Evolutionary conservation across 92 coral and sea anemone species (phyloP), one percentile per base, ranked within the genome.

Genomic region (Anthopleura xanthogrammica): DNA sequence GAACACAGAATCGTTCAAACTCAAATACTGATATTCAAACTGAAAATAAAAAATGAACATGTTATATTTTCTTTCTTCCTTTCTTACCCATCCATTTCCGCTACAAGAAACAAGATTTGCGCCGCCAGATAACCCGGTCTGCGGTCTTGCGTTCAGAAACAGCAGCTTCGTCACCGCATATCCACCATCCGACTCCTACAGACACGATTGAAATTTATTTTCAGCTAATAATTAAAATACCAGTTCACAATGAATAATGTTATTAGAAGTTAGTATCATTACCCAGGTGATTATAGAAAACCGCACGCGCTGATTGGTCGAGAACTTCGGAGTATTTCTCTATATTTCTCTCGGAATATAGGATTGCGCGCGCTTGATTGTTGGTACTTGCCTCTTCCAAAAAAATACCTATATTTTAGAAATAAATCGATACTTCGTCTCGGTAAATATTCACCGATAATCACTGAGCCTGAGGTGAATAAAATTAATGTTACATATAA

Each of bases 31-130:
- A 14, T 46, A 2, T 14, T 54, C 58, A 54, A 54, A 54, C 2
- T 54, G 58, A 10, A 54, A 54, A 20, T 19, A 20, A 55, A 16
- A 41, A 77, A 77, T 77, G 29, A 62, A n/a, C 70, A 22, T 0
- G 20, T 19, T 20, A 5, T 1, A 62, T 62, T 3, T 62, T 62
- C 29, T 1, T 22, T 62, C 0, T 54, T 13, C 11, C 1, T 6
- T 20, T 23, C 98, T 81, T 81, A 95, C 98, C 98, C 95, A 93
- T 74, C 98, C 98, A 78, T 90, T 90, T 7, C 94, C 93, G 54
- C 90, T 92, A 77, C 98, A 93, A 40, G 94, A 95, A 12, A 95
- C 89, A 12, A 95, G 91, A 83, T 93, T 95, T 5, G 98, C 96
- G 79, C 92, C 94, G 10, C 72, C 81, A 58, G 91, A 52, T 60